These are phyloP conservation scores for Acrocyrtus sp. DNA, from an alignment of 2,888 invertebrate species.

Conservation along the genomic window DNA sequence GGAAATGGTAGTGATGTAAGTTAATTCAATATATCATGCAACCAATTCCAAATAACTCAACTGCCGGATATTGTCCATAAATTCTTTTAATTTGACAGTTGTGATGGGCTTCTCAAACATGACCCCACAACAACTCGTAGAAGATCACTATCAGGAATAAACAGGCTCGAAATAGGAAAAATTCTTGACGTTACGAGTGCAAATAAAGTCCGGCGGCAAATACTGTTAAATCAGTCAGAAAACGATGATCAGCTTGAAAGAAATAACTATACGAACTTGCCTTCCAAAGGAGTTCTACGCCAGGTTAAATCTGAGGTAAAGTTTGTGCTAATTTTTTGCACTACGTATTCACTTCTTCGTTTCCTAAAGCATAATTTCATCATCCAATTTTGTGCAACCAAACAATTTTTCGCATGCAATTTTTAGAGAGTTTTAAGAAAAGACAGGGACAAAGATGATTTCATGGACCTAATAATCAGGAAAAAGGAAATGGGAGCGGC, in stretches of 20 bases:
- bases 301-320: not conserved
- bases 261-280: not conserved
- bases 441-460: not conserved
- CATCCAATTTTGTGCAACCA: not conserved
- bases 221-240: not conserved
- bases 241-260: not conserved
- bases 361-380: too few relatives aligned
- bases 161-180: not conserved
- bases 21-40: too few relatives aligned
- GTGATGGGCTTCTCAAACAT: not conserved
- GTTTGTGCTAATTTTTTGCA: too few relatives aligned
- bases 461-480: not conserved
- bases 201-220: not conserved
- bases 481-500: not conserved
- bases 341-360: too few relatives aligned
- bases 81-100: too few relatives aligned
- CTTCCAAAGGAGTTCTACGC: not conserved
- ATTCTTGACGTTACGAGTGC: not conserved
- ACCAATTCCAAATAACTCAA: too few relatives aligned
- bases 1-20: too few relatives aligned
- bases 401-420: too few relatives aligned
- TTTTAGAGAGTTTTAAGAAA: too few relatives aligned
- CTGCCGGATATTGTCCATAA: too few relatives aligned
- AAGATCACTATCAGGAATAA: too few relatives aligned
- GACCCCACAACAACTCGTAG: not conserved